phyloP scores from a whole-genome alignment of 2,113 vertebrate species.

The Scophthalmus maximus region DNA sequence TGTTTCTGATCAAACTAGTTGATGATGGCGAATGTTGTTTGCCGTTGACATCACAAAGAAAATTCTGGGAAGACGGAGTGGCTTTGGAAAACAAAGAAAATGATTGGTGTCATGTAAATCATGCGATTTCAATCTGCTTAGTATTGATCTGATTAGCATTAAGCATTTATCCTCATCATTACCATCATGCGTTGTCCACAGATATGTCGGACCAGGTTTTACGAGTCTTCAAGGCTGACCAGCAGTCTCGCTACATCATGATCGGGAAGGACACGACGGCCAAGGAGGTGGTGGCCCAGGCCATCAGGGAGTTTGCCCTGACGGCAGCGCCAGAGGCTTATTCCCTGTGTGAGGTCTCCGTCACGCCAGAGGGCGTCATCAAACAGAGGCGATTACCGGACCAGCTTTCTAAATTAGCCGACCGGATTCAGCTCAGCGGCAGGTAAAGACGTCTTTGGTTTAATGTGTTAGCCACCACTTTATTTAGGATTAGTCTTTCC shows the following conservation, averaged over 20 bases:
- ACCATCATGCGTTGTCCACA: conserved; percentile 55
- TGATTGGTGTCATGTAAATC: neutral
- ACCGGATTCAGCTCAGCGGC: conserved; percentile 96
- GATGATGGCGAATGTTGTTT: conserved; percentile 10
- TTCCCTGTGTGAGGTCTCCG: conserved; percentile 95
- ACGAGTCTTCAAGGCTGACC: conserved; percentile 96
- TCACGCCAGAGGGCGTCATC: conserved; percentile 97
- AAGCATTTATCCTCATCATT: neutral
- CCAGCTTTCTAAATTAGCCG: conserved; percentile 96
- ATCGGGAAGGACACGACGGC: conserved; percentile 98
- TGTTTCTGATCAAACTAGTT: conserved; percentile 30
- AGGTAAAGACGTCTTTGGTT: conserved; percentile 81
- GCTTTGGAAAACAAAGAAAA: neutral
- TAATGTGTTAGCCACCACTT: neutral
- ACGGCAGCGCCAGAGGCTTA: conserved; percentile 92
- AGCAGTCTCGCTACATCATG: conserved; percentile 99
- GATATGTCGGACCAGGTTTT: conserved; percentile 97
- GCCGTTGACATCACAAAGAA: neutral
- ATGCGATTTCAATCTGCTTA: neutral
- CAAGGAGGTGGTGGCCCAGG: conserved; percentile 95
- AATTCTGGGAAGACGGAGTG: neutral
- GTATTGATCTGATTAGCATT: neutral
- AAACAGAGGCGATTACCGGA: conserved; percentile 96
- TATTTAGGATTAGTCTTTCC: no score
- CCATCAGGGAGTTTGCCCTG: conserved; percentile 95